Conservation (phyloP, 2,797 vertebrate species). For the Morus bassanus region DNA sequence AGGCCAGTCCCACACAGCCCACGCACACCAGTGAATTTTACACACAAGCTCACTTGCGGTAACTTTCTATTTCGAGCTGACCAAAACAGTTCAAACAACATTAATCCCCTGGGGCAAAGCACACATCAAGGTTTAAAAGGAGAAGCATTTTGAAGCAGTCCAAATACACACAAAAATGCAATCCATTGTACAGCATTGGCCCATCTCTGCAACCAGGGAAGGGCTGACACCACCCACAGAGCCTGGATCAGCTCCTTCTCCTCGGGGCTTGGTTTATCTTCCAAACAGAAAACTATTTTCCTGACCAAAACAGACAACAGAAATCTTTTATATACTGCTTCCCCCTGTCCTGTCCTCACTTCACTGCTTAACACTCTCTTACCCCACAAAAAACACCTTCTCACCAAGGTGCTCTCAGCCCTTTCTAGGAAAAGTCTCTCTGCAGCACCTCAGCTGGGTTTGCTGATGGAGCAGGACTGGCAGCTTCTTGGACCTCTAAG, state of each 20-base stretch:
- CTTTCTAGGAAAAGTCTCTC: background rate
- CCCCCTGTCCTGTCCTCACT: background rate
- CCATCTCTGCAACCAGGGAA: background rate
- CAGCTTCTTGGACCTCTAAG: background rate
- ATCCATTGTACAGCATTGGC: background rate
- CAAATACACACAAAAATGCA: background rate
- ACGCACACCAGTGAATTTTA: background rate
- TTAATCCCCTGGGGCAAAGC: background rate
- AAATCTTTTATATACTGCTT: background rate
- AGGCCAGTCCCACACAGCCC: background rate
- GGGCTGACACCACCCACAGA: background rate
- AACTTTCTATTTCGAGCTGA: background rate
- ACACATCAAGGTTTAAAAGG: background rate
- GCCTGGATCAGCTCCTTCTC: constrained; percentile 21
- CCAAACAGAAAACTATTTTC: background rate
- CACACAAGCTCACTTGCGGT: background rate
- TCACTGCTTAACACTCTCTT: background rate
- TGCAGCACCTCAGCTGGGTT: background rate
- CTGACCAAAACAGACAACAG: background rate
- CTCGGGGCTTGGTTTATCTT: background rate
- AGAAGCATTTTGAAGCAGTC: background rate
- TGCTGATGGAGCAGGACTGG: background rate
- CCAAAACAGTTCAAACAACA: background rate
- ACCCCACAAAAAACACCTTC: background rate
- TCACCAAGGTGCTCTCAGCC: background rate